Conservation (phyloP, 2,888 invertebrate genomes). For the Mongoloraphidia duomilia region DNA sequence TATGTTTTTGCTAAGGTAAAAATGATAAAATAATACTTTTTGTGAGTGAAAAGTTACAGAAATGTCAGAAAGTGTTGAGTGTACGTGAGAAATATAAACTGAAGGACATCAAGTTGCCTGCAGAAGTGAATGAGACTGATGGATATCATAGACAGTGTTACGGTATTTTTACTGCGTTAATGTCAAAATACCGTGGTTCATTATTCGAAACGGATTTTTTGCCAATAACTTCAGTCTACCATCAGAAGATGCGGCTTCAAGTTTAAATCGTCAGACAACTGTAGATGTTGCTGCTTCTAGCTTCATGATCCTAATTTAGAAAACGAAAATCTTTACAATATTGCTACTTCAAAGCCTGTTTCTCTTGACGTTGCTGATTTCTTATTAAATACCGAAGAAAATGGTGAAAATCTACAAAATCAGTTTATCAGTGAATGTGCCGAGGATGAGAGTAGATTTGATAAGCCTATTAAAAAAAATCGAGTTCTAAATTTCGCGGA, state of each 20-base stretch:
- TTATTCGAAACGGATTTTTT: neutral
- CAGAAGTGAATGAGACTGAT: slow-evolving; percentile 10
- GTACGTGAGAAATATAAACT: slow-evolving; percentile 10
- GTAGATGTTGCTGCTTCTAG: slow-evolving; percentile 1
- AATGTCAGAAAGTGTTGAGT: slow-evolving; percentile 9
- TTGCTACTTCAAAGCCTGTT: slow-evolving; percentile 13
- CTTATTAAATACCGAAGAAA: slow-evolving; percentile 17
- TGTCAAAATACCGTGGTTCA: slow-evolving; percentile 11
- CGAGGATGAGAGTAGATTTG: slow-evolving; percentile 11
- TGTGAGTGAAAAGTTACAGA: slow-evolving; percentile 8
- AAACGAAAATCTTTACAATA: slow-evolving; percentile 14
- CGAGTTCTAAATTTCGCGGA: slow-evolving; percentile 10
- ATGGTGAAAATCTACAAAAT: slow-evolving; percentile 9
- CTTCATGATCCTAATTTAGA: slow-evolving; percentile 8
- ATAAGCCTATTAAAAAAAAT: slow-evolving; percentile 14
- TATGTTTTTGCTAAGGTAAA: slow-evolving; percentile 9
- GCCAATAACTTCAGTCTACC: neutral
- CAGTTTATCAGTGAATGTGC: slow-evolving; percentile 13
- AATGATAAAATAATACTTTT: slow-evolving; percentile 10
- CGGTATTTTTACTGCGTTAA: slow-evolving; percentile 12
- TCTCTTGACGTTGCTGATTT: slow-evolving; percentile 16
- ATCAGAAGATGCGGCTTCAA: slow-evolving; percentile 2
- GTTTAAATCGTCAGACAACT: slow-evolving; percentile 4
- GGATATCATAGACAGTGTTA: slow-evolving; percentile 13
- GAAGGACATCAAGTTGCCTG: slow-evolving; percentile 10